Conservation (phyloP, 2,113 vertebrate genomes). For the Brienomyrus longianalis region DNA sequence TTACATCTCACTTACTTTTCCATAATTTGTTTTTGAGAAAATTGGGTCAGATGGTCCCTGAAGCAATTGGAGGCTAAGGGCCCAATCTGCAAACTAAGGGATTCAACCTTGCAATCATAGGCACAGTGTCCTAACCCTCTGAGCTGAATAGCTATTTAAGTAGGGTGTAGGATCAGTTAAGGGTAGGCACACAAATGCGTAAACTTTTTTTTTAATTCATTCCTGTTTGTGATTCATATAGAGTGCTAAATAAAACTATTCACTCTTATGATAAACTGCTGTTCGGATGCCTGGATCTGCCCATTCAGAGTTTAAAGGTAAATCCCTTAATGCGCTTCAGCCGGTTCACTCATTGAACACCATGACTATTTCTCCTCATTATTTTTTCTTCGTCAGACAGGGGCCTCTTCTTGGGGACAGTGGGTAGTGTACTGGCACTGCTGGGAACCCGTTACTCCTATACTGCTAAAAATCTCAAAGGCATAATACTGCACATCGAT, state of each 20-base stretch:
- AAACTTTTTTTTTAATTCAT: not conserved
- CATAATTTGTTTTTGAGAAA: not conserved
- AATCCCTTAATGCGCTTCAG: not conserved
- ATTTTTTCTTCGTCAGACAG: not conserved
- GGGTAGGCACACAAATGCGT: not conserved
- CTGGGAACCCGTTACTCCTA: not conserved
- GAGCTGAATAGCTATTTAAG: not conserved
- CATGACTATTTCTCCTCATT: not conserved
- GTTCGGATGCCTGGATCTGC: not conserved
- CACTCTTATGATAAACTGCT: not conserved
- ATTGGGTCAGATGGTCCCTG: not conserved
- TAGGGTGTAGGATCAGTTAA: not conserved
- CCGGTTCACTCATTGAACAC: not conserved
- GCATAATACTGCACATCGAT: not conserved
- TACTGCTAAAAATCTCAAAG: not conserved
- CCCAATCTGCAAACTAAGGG: not conserved
- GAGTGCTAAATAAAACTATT: not conserved
- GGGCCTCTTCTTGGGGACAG: not conserved
- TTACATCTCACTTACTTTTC: not conserved
- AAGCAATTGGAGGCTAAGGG: not conserved
- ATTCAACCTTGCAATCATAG: not conserved
- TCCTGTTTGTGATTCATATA: not conserved
- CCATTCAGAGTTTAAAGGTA: slow-evolving; percentile 2
- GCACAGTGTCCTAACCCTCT: not conserved
- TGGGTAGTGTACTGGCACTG: not conserved